These are phyloP conservation scores for Calliscelio sp. DNA, from an alignment of 2,888 invertebrate genomes.

Conservation along the genomic window DNA sequence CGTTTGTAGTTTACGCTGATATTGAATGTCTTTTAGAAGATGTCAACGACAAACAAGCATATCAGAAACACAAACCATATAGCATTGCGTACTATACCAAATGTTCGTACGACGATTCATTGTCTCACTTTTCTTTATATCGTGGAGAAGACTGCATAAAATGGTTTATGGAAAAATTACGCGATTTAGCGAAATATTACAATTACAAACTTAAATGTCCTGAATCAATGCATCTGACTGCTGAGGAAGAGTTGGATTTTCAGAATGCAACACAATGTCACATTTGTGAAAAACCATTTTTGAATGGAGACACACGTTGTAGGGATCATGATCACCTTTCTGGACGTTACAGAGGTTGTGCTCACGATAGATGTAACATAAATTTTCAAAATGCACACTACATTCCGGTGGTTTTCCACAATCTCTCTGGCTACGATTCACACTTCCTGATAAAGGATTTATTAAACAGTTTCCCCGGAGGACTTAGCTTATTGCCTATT, in stretches of 20 bases:
- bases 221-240: constrained; percentile 11
- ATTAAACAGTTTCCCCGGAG: neutral
- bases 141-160: constrained; percentile 29
- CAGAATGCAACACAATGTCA: constrained; percentile 19
- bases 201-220: neutral
- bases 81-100: constrained; percentile 25
- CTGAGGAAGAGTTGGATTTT: neutral
- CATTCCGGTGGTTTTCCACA: constrained; percentile 40
- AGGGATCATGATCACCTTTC: constrained; percentile 25
- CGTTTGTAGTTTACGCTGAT: constrained; percentile 55
- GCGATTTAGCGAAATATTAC: constrained; percentile 10
- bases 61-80: constrained; percentile 29
- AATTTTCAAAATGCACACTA: constrained; percentile 27
- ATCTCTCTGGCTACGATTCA: neutral
- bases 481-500: neutral
- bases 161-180: constrained; percentile 15
- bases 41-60: constrained; percentile 1
- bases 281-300: constrained; percentile 30
- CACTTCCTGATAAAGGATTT: neutral
- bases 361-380: constrained; percentile 20
- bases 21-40: constrained; percentile 51
- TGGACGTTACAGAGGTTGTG: constrained; percentile 1
- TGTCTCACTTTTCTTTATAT: constrained; percentile 21
- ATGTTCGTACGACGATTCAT: constrained; percentile 22
- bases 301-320: neutral